Evolutionary conservation across 1,140 invertebrate genomes (phyloP), one percentile per base, ranked within the genome.

Genomic region (Bombus picipes): DNA sequence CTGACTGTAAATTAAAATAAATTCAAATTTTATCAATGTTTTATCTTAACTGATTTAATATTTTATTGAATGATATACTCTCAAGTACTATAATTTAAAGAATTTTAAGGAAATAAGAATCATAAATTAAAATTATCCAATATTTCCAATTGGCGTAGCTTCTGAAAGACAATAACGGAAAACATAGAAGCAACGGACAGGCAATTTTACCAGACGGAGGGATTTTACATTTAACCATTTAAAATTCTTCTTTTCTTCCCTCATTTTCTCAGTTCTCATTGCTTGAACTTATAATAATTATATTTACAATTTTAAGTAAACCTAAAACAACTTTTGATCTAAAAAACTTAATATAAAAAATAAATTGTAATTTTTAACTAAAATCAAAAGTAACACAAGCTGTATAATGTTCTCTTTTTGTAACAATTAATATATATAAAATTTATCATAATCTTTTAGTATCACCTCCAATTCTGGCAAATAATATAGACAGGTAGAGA

Each of bases 81-180:
- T 28, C 12, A 28, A 34, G n/a, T 25, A 57, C 15, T 37, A 34
- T 18, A 53, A 80, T 72, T 65, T 3, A 28, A 43, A 43, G 18
- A 34, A 43, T 65, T 43, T 43, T 41, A 32, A 43, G 10, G 18
- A 53, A 39, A 73, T 34, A 53, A 41, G 59, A 25, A 43, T n/a
- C 13, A 43, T 15, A 78, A 71, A 70, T 66, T 37, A 47, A 62
- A 57, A 70, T 28, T 77, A 41, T 34, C 28, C 5, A 25, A 9
- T 22, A 41, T 41, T 41, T 78, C 77, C 77, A 85, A 85, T 85
- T 85, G 83, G 83, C 83, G 77, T 73, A 59, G 77, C 77, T 80
- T 85, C 57, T 28, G 72, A 79, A 72, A 77, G 77, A 85, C 68
- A 90, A 89, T 83, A 90, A 87, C 66, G 80, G 88, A 88, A 86